These are phyloP conservation scores for Microvelia longipes DNA, from an alignment of 1,140 invertebrate species.

Conservation along the genomic window DNA sequence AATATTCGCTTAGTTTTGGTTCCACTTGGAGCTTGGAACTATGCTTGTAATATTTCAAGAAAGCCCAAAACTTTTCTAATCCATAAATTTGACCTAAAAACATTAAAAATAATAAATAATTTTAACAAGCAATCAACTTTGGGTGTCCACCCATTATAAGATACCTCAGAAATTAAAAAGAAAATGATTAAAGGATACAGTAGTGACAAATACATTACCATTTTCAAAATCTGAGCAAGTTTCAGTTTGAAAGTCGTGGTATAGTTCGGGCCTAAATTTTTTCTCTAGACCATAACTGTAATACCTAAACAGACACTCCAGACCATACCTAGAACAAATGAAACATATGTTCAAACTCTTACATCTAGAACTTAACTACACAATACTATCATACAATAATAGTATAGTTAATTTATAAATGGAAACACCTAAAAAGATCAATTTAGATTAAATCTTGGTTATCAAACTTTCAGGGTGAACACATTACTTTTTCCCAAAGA, in stretches of 20 bases:
- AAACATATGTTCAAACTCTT: background rate
- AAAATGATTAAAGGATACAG: too few species aligned
- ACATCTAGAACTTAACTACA: too few species aligned
- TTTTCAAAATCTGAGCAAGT: slow-evolving; percentile 81
- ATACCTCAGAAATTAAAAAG: too few species aligned
- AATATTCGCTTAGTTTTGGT: slow-evolving; percentile 56
- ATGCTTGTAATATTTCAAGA: slow-evolving; percentile 85
- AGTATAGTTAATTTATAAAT: too few species aligned
- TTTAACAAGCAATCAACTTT: too few species aligned
- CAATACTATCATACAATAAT: too few species aligned
- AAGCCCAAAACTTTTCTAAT: slow-evolving; percentile 98
- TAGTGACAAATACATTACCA: too few species aligned
- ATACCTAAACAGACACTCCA: slow-evolving; percentile 97
- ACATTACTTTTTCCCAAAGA: too few species aligned
- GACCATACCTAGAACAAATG: slow-evolving; percentile 48
- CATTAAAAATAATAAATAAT: slow-evolving; percentile 9
- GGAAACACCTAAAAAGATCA: too few species aligned
- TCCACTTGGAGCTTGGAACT: slow-evolving; percentile 62
- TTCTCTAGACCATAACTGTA: slow-evolving; percentile 95
- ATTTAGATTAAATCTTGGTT: too few species aligned
- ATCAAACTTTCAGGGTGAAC: too few species aligned
- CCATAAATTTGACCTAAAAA: slow-evolving; percentile 86
- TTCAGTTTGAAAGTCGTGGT: slow-evolving; percentile 90
- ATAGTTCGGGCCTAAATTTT: slow-evolving; percentile 82
- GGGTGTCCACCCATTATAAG: too few species aligned